Percentiles rank a stretch among this genome's conserved stretches.
phyloP scores from a whole-genome alignment of 2,797 vertebrate species.

The Oreortyx pictus region DNA sequence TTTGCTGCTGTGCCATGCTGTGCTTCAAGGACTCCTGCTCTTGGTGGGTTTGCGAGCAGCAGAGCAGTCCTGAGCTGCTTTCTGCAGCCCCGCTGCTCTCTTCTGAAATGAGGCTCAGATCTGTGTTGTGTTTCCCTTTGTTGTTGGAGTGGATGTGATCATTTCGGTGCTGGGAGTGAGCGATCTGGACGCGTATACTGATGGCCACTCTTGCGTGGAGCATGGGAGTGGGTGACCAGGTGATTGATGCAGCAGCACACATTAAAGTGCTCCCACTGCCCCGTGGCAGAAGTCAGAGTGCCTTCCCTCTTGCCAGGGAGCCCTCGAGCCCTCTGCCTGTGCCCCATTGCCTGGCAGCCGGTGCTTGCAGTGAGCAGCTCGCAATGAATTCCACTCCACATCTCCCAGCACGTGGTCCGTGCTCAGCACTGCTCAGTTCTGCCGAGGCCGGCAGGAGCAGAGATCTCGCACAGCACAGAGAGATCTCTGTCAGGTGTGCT shows the following conservation, averaged over 20 bases:
- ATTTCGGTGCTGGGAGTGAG: background rate
- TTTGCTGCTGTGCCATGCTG: background rate
- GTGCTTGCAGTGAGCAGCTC: background rate
- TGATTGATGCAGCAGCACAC: background rate
- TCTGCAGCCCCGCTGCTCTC: background rate
- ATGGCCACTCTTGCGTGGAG: accelerated
- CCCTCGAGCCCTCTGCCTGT: background rate
- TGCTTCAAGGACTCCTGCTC: background rate
- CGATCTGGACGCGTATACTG: too few species aligned
- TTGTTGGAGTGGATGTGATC: background rate
- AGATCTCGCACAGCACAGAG: background rate
- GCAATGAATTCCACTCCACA: too few species aligned
- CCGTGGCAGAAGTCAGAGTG: background rate
- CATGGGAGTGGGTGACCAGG: background rate
- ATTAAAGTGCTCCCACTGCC: background rate
- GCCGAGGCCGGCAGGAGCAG: background rate
- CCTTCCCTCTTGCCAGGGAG: background rate
- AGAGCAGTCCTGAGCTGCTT: background rate
- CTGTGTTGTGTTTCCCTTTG: background rate
- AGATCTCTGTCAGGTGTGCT: background rate
- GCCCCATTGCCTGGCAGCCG: background rate
- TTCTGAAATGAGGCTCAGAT: background rate
- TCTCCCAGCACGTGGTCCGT: background rate
- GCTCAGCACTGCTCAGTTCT: background rate
- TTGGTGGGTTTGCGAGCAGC: background rate